These are phyloP conservation scores for Pseudolaguvia tuberculata DNA, from an alignment of 2,113 vertebrate species.

Conservation along the genomic window DNA sequence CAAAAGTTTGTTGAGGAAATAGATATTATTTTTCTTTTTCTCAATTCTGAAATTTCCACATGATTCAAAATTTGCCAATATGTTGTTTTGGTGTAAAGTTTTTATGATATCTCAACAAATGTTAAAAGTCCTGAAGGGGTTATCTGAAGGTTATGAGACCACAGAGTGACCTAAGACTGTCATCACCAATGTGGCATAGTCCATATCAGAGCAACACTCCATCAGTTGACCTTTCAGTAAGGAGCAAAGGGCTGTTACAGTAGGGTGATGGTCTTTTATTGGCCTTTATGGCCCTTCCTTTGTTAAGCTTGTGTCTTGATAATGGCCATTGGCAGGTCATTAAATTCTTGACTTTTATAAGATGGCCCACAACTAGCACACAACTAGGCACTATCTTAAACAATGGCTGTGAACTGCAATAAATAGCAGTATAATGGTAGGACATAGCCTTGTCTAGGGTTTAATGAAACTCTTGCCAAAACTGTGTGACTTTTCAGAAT, in stretches of 20 bases:
- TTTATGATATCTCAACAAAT: constrained; percentile 40
- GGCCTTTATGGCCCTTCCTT: constrained; percentile 67
- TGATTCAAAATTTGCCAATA: not conserved
- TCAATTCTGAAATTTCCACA: not conserved
- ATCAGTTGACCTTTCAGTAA: constrained; percentile 66
- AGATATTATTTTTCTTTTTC: not conserved
- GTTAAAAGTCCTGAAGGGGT: constrained; percentile 58
- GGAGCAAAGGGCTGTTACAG: constrained; percentile 68
- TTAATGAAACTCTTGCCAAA: constrained; percentile 41
- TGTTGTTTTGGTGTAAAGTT: not conserved
- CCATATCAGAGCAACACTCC: constrained; percentile 68
- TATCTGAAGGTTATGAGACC: constrained; percentile 63
- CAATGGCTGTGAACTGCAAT: constrained; percentile 58
- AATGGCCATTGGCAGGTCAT: constrained; percentile 68
- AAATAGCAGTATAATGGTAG: constrained; percentile 45
- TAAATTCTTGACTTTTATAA: constrained; percentile 69
- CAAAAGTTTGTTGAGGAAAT: not conserved
- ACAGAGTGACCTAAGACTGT: constrained; percentile 64
- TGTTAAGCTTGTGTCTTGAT: constrained; percentile 69
- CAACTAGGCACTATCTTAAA: constrained; percentile 54
- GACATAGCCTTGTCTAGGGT: constrained; percentile 54
- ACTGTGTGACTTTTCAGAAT: not conserved
- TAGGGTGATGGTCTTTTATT: constrained; percentile 71
- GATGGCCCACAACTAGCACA: constrained; percentile 65
- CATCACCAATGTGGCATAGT: constrained; percentile 65